A percentile compares a stretch with the other conserved stretches of the same genome.
phyloP scores from a whole-genome alignment of 1,140 invertebrate genomes.

The Trichonephila clavipes region DNA sequence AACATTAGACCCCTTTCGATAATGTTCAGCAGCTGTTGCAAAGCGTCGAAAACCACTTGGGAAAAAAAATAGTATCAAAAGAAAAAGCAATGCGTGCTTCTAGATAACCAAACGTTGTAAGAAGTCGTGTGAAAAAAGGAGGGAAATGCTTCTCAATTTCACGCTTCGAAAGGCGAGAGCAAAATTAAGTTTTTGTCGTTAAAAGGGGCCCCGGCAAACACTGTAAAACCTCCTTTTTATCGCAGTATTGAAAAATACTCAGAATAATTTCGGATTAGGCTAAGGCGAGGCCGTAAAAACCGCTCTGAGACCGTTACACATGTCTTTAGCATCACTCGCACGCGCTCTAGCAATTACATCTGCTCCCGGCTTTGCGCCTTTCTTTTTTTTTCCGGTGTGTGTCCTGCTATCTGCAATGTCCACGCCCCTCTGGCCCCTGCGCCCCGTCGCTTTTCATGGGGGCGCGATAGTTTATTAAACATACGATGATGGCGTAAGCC shows the following conservation, averaged over 20 bases:
- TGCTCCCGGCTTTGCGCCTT: slow-evolving; percentile 59
- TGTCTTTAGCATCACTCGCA: slow-evolving; percentile 67
- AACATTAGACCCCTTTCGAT: slow-evolving; percentile 60
- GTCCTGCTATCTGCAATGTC: slow-evolving; percentile 57
- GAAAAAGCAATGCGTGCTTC: neutral
- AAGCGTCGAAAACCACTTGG: slow-evolving; percentile 15
- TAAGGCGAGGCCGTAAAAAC: slow-evolving; percentile 68
- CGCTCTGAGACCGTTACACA: slow-evolving; percentile 68
- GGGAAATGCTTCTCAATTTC: slow-evolving; percentile 60
- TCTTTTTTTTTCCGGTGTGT: slow-evolving; percentile 17
- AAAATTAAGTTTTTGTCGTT: slow-evolving; percentile 75
- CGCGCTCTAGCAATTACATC: slow-evolving; percentile 72
- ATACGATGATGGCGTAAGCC: slow-evolving; percentile 72
- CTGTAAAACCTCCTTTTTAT: slow-evolving; percentile 70
- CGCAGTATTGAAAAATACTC: slow-evolving; percentile 56
- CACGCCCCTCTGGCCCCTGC: slow-evolving; percentile 51
- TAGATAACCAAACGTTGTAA: slow-evolving; percentile 30
- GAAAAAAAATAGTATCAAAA: neutral
- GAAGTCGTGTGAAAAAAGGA: neutral
- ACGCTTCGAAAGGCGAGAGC: slow-evolving; percentile 44
- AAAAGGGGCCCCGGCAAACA: slow-evolving; percentile 65
- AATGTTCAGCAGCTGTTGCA: slow-evolving; percentile 50
- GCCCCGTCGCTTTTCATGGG: slow-evolving; percentile 45
- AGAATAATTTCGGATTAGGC: slow-evolving; percentile 72
- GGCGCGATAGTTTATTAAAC: slow-evolving; percentile 74